Evolutionary conservation across 2,113 vertebrate genomes (phyloP).

Genomic region (Morphnarchus princeps): DNA sequence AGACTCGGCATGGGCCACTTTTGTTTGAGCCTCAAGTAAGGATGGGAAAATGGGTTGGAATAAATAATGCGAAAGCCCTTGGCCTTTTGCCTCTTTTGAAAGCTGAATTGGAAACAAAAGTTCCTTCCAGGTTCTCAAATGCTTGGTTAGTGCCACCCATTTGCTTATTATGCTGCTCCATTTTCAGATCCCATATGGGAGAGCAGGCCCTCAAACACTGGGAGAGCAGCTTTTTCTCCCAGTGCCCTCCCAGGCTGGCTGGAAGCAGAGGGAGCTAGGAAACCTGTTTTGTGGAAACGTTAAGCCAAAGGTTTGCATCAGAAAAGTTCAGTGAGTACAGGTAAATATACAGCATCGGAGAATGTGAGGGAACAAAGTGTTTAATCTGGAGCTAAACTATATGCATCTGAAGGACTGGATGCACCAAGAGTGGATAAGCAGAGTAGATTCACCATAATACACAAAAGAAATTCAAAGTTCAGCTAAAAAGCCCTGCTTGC

Average conservation of each 20-base stretch:
- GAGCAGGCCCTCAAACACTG: neutral
- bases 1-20: slow-evolving; percentile 40
- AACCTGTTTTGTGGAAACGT: neutral
- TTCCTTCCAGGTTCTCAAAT: slow-evolving; percentile 32
- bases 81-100: slow-evolving; percentile 56
- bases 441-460: neutral
- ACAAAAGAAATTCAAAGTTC: neutral
- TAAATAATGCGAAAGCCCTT: slow-evolving; percentile 52
- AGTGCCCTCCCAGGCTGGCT: neutral
- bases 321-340: neutral
- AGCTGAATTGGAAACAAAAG: slow-evolving; percentile 46
- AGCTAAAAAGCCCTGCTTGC: neutral
- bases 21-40: slow-evolving; percentile 41
- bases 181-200: neutral
- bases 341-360: neutral
- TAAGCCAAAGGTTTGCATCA: neutral
- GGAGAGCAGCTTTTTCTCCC: neutral
- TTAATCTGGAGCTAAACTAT: neutral
- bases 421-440: neutral
- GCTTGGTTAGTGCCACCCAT: neutral
- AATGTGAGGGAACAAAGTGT: neutral
- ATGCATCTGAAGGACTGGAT: neutral
- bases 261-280: neutral
- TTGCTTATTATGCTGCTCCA: neutral
- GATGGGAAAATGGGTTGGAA: slow-evolving; percentile 52